phyloP scores from a whole-genome alignment of 2,888 invertebrate genomes.

The Melangyna quadrimaculata region DNA sequence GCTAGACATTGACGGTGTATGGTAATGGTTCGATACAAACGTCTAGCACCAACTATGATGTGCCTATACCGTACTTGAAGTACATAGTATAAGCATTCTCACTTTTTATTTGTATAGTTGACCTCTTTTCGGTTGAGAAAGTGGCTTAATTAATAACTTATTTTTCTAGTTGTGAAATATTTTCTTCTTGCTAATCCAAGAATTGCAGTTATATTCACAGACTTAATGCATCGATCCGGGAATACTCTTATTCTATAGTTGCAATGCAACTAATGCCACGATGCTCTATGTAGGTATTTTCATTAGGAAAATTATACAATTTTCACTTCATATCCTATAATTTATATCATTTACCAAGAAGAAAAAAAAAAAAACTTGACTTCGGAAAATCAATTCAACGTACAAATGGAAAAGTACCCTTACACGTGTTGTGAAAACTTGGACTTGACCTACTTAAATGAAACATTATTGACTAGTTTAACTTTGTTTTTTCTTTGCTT shows the following conservation, averaged over 20 bases:
- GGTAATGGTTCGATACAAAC: too few relatives aligned
- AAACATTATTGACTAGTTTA: not conserved
- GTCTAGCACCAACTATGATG: too few relatives aligned
- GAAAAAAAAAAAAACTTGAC: constrained; percentile 1
- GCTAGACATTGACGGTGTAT: too few relatives aligned
- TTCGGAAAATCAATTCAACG: constrained; percentile 9
- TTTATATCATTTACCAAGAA: constrained; percentile 11
- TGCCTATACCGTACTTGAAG: too few relatives aligned
- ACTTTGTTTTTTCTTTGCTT: not conserved
- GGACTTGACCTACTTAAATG: constrained; percentile 44
- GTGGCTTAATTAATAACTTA: not conserved
- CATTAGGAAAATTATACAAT: not conserved
- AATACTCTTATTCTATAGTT: not conserved
- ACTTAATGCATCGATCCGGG: not conserved
- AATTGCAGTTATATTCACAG: not conserved
- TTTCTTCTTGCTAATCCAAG: not conserved
- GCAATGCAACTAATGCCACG: not conserved
- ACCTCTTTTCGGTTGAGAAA: not conserved
- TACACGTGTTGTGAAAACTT: constrained; percentile 21
- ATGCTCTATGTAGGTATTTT: not conserved
- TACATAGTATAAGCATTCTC: too few relatives aligned
- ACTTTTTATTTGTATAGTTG: not conserved
- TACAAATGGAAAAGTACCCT: not conserved
- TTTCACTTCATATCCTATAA: not conserved
- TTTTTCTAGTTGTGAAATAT: not conserved